Conservation (phyloP, 2,797 vertebrate genomes). For the Malacoraja senta region DNA sequence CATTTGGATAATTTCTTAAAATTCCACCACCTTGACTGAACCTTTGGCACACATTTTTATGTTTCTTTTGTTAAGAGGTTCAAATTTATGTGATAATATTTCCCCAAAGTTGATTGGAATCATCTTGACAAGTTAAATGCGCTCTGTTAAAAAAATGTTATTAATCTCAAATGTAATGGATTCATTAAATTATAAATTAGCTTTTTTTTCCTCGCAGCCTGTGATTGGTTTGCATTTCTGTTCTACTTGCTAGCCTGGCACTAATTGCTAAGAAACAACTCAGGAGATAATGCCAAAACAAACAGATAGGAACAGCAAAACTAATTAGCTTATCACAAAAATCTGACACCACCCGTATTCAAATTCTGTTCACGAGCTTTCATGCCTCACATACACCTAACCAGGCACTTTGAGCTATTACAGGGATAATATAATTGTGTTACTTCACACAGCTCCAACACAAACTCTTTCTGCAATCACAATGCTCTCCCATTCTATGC, state of each 20-base stretch:
- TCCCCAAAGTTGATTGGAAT: background rate
- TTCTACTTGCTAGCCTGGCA: background rate
- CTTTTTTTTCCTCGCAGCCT: background rate
- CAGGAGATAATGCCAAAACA: background rate
- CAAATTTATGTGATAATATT: background rate
- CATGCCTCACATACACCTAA: background rate
- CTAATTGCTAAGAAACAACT: background rate
- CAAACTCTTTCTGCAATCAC: background rate
- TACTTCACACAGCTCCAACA: background rate
- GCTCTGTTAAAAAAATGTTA: background rate
- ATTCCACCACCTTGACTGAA: no score
- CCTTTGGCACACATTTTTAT: background rate
- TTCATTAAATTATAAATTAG: background rate
- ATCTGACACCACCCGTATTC: background rate
- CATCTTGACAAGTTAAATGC: background rate
- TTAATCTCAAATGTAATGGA: background rate
- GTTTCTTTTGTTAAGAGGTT: background rate
- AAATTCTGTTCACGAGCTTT: background rate
- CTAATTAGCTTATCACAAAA: conserved; percentile 1
- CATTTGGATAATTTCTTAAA: background rate
- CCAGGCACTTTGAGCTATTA: background rate
- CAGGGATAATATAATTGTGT: background rate
- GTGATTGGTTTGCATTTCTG: background rate
- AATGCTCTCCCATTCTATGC: background rate
- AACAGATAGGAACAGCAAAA: background rate